Base-by-base conservation (phyloP, 2,888 invertebrate species). In the Drosophila heteroneura region DNA sequence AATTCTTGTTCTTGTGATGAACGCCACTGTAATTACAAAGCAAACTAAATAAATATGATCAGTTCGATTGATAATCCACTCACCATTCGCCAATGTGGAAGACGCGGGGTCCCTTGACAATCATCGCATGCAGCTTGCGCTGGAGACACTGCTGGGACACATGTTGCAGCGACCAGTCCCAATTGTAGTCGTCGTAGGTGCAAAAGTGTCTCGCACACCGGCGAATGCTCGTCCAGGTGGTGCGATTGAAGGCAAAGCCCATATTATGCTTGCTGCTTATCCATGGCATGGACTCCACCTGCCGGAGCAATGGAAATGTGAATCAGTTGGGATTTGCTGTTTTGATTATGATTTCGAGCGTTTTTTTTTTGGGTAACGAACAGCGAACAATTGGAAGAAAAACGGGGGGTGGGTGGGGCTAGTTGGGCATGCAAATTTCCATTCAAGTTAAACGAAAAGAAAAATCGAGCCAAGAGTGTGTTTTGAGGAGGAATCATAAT, bases 51-150 rank as follows among this genome's bases (percentile, higher is more conserved):
- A 16, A 47, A 47, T 26, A 47, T 26, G 16, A 47, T 26, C 47
- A 5, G 26, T 26, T 32, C 4, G 6, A 10, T 19, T 58, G 16
- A 12, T 6, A 58, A 6, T 6, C 44, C 9, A 9, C 96, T 94
- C 93, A 99, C 98, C 99, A 99, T 95, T 99, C 99, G 37, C 99
- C 99, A 90, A 99, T 99, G 94, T 99, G 99, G 94, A 99, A 99
- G 70, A 99, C 98, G 72, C 99, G 94, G 0, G 99, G 99, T 0
- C 98, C 98, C 89, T 97, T 96, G 91, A 98, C 96, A 83, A 98
- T 96, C 94, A 99, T 96, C 2, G 98, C 97, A 83, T 96, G 96
- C 75, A 99, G 95, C 85, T 97, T 97, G 67, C 95, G 94, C 0
- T 95, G 95, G 70, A 97, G 94, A 90, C 97, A 96, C 84, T 97